These are phyloP conservation scores for Xiphophorus maculatus DNA, from an alignment of 2,113 vertebrate species.

Conservation along the genomic window DNA sequence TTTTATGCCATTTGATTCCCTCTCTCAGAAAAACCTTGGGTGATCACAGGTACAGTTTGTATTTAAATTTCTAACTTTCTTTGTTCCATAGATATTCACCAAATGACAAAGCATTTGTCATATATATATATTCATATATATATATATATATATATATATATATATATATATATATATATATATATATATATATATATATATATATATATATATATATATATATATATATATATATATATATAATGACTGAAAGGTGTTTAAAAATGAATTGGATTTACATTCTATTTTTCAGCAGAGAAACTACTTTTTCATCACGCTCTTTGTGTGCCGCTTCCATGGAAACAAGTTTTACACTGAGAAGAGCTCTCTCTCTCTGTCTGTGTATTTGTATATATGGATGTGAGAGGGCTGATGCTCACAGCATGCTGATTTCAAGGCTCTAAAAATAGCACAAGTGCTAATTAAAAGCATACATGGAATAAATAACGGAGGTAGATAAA, in stretches of 20 bases:
- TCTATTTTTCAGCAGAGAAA: constrained; percentile 9
- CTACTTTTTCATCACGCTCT: constrained; percentile 12
- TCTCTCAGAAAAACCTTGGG: background rate
- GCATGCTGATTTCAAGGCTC: constrained; percentile 19
- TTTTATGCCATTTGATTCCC: background rate
- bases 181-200: too few species aligned
- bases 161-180: too few species aligned
- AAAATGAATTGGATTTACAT: background rate
- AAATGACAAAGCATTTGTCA: background rate
- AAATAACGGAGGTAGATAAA: constrained; percentile 15
- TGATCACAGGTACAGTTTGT: background rate
- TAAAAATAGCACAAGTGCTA: constrained; percentile 32
- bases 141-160: too few species aligned
- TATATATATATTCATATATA: too few species aligned
- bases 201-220: too few species aligned
- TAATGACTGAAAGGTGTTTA: background rate
- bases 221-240: too few species aligned
- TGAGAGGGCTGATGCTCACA: constrained; percentile 9
- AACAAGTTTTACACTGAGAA: constrained; percentile 28
- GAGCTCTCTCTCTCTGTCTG: constrained; percentile 6
- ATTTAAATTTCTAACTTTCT: background rate
- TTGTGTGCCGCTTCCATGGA: constrained; percentile 59
- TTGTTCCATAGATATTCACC: too few species aligned
- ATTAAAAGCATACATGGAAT: constrained; percentile 23
- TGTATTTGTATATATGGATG: background rate